phyloP scores from a whole-genome alignment of 1,140 invertebrate species.

The Drosophila seguyi region DNA sequence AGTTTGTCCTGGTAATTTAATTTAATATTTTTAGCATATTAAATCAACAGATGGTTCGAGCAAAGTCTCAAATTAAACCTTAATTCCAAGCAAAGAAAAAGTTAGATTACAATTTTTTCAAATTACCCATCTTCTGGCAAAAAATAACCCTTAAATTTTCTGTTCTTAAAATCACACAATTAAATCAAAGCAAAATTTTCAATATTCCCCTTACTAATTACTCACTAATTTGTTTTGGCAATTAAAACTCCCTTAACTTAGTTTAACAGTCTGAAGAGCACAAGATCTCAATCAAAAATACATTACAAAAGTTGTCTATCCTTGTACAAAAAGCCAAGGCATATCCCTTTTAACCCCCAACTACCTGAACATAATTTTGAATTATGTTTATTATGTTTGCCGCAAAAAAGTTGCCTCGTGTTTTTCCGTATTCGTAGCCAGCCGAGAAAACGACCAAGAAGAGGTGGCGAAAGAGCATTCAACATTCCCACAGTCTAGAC shows the following conservation, averaged over 20 bases:
- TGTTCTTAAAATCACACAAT: background rate
- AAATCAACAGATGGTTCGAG: too few species aligned
- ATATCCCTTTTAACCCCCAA: conserved; percentile 30
- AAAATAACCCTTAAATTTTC: background rate
- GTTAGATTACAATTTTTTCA: background rate
- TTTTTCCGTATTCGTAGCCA: background rate
- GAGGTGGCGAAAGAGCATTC: conserved; percentile 58
- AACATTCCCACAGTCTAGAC: conserved; percentile 65
- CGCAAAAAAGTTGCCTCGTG: conserved; percentile 43
- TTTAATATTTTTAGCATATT: conserved; percentile 10
- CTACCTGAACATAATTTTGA: conserved; percentile 50
- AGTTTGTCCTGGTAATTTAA: conserved; percentile 34
- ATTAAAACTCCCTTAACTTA: conserved; percentile 3
- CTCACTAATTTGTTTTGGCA: conserved; percentile 21
- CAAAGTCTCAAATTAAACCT: too few species aligned
- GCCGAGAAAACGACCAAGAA: conserved; percentile 17
- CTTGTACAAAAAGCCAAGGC: background rate
- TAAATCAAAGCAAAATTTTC: background rate
- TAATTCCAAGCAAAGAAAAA: too few species aligned
- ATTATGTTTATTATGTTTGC: conserved; percentile 58
- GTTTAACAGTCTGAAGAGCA: conserved; percentile 4
- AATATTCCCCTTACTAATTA: conserved; percentile 11
- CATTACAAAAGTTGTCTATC: conserved; percentile 35
- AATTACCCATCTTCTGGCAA: background rate
- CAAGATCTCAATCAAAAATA: conserved; percentile 35